Base-by-base conservation (phyloP, 2,888 invertebrate species). In the Alcis repandata region DNA sequence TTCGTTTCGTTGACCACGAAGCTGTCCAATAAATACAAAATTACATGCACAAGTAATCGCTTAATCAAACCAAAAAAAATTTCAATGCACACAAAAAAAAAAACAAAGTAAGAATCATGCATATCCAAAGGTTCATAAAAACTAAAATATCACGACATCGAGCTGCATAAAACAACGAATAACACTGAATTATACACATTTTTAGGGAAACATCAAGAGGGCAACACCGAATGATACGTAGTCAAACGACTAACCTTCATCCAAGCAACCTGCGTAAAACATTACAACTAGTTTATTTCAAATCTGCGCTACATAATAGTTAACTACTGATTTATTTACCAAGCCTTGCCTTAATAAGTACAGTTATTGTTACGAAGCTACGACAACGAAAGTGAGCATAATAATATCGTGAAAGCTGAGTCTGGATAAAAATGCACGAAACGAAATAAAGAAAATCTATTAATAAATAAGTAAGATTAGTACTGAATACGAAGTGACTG, bases 251-350 rank as follows among this genome's bases (percentile, higher is more conserved):
- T 94, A 88, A 95, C 95, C 95, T 95, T 94, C 86, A 93, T 94
- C 95, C 94, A 94, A 91, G 94, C 94, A 88, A 95, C 94, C 95
- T 95, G 94, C 88, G 74, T 83, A 82, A 87, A 91, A 87, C 78
- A 76, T 77, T 83, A 86, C 76, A 83, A 77, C 80, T 79, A 79
- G 60, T 79, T 75, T 79, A 79, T 68, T 67, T 58, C 59, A 15
- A 63, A 63, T 60, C 67, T 72, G 68, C 49, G 32, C 62, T 67
- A 70, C 64, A 9, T 19, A 45, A 41, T 22, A 22, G 20, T n/a
- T 17, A 36, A 36, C 51, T 36, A 51, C 51, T 3, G n/a, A 4
- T 27, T 27, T n/a, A 36, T 19, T 19, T 36, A 48, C 48, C 15
- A 48, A 32, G 32, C 27, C 1, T 22, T 22, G 11, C n/a, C 20